phyloP scores from a whole-genome alignment of 2,113 vertebrate genomes.

The Poecilia latipinna region DNA sequence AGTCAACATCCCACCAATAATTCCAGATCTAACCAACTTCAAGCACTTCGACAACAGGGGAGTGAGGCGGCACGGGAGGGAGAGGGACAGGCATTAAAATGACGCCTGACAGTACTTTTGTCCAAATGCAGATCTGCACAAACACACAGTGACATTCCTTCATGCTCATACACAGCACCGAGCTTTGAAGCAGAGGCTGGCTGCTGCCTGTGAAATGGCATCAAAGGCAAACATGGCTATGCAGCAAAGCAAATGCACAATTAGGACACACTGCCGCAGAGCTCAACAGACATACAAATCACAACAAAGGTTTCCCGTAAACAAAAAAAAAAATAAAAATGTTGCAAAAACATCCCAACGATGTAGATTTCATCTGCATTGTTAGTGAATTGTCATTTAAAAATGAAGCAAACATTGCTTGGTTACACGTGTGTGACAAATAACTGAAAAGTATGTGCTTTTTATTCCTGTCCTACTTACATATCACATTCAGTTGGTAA shows the following conservation, averaged over 20 bases:
- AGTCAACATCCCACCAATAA: constrained; percentile 64
- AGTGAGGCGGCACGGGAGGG: constrained; percentile 27
- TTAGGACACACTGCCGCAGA: constrained; percentile 71
- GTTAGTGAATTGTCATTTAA: constrained; percentile 54
- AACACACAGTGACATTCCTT: constrained; percentile 74
- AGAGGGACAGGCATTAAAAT: constrained; percentile 75
- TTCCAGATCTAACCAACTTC: constrained; percentile 65
- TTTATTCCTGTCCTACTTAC: constrained; percentile 65
- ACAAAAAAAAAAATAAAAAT: constrained; percentile 10
- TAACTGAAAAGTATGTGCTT: neutral
- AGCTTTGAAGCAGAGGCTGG: constrained; percentile 77
- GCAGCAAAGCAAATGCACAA: constrained; percentile 76
- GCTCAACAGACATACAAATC: constrained; percentile 63
- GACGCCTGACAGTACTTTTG: constrained; percentile 74
- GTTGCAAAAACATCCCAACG: constrained; percentile 37
- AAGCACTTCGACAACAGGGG: constrained; percentile 45
- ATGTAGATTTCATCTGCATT: constrained; percentile 40
- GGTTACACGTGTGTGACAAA: constrained; percentile 23
- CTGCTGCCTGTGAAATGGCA: constrained; percentile 78
- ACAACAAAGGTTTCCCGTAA: constrained; percentile 68
- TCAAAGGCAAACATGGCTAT: constrained; percentile 78
- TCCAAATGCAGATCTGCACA: constrained; percentile 72
- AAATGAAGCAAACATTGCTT: constrained; percentile 40
- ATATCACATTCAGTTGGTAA: constrained; percentile 79
- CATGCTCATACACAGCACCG: constrained; percentile 69